phyloP scores from a whole-genome alignment of 2,888 invertebrate genomes.

The Amiota communis region DNA sequence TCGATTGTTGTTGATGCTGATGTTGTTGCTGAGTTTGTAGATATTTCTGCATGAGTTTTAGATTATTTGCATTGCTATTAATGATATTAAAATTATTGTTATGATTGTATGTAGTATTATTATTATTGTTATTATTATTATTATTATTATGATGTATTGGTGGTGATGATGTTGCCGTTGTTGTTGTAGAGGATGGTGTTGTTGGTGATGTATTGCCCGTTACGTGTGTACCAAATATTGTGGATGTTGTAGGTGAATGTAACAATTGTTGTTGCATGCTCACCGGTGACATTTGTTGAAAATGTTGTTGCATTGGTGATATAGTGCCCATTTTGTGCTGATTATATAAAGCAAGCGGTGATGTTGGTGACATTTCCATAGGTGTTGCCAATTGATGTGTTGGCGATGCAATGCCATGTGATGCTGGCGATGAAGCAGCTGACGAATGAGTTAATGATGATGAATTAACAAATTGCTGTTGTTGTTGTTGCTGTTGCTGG shows the following conservation, averaged over 20 bases:
- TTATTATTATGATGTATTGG: constrained; percentile 62
- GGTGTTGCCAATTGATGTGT: constrained; percentile 49
- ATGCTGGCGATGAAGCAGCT: constrained; percentile 46
- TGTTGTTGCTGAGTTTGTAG: constrained; percentile 65
- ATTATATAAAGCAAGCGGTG: constrained; percentile 41
- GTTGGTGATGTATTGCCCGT: constrained; percentile 46
- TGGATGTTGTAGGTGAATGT: constrained; percentile 51
- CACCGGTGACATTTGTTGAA: constrained; percentile 62
- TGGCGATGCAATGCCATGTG: constrained; percentile 57
- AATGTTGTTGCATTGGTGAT: constrained; percentile 42
- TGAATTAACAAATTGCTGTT: constrained; percentile 37
- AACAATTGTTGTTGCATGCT: constrained; percentile 62
- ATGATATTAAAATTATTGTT: constrained; percentile 56
- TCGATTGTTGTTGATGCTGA: constrained; percentile 46
- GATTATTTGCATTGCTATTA: constrained; percentile 56
- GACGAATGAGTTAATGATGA: constrained; percentile 42
- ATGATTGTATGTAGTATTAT: constrained; percentile 46
- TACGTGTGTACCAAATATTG: constrained; percentile 43
- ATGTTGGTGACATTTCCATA: constrained; percentile 35
- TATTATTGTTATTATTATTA: constrained; percentile 44
- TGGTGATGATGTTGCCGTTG: constrained; percentile 52
- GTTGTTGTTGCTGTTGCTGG: constrained; percentile 37
- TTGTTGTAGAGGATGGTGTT: constrained; percentile 36
- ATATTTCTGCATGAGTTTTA: constrained; percentile 69
- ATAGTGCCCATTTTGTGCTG: constrained; percentile 43